These are phyloP conservation scores for Oscheius sp. DNA, from an alignment of 2,888 invertebrate genomes.

Conservation along the genomic window DNA sequence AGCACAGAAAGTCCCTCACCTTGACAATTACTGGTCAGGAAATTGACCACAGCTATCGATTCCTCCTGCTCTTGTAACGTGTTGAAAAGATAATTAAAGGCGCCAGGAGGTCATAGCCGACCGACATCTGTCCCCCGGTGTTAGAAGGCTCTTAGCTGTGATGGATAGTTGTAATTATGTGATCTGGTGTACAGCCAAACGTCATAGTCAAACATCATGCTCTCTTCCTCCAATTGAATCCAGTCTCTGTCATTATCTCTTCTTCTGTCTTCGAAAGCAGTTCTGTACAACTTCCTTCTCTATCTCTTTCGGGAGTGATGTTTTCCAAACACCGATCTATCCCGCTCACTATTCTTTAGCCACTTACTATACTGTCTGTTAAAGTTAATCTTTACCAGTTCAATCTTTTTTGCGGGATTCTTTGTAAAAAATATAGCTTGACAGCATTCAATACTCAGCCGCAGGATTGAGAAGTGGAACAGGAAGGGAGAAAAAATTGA, in stretches of 20 bases:
- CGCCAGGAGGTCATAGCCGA: too few relatives aligned
- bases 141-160: constrained; percentile 20
- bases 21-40: too few relatives aligned
- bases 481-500: too few relatives aligned
- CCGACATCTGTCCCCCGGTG: constrained; percentile 26
- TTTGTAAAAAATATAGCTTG: too few relatives aligned
- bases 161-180: constrained; percentile 28
- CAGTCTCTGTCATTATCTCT: background rate
- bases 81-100: constrained; percentile 9
- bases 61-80: too few relatives aligned
- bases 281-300: background rate
- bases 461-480: too few relatives aligned
- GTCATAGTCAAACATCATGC: background rate
- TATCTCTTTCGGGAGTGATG: background rate
- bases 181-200: constrained; percentile 4
- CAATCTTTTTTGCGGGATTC: background rate
- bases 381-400: background rate
- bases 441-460: too few relatives aligned
- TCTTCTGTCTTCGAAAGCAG: too few relatives aligned
- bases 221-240: background rate
- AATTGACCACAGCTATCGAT: too few relatives aligned
- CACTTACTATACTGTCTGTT: background rate
- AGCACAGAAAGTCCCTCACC: too few relatives aligned
- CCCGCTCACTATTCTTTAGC: background rate
- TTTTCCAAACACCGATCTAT: background rate